These are phyloP conservation scores for Argyra leucocephala DNA, from an alignment of 2,888 invertebrate species.

Conservation along the genomic window DNA sequence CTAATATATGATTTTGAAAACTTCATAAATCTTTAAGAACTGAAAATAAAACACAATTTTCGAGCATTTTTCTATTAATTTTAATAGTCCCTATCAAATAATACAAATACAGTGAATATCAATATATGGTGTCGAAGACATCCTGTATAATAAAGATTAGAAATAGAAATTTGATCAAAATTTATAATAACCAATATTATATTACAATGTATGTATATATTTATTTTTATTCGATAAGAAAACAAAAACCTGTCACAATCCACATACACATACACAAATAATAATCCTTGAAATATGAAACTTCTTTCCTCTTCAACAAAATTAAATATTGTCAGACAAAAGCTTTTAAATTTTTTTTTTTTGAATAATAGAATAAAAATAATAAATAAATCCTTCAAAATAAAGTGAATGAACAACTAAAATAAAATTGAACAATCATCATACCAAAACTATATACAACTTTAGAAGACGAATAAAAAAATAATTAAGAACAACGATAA, in stretches of 20 bases:
- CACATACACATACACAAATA: neutral
- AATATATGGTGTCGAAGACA: no score
- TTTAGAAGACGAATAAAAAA: neutral
- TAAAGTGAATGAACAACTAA: neutral
- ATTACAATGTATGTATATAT: neutral
- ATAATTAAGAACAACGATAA: no score
- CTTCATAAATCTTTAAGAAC: no score
- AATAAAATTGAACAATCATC: neutral
- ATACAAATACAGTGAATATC: no score
- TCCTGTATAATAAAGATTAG: no score
- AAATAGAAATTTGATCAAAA: no score
- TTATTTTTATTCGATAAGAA: neutral
- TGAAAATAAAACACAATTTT: no score
- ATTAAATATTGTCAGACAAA: neutral
- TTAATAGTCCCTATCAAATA: no score
- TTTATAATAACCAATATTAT: neutral
- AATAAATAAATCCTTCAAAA: neutral
- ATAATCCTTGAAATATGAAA: neutral
- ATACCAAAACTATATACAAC: neutral
- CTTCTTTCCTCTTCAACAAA: neutral
- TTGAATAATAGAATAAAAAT: no score
- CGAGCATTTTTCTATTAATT: no score
- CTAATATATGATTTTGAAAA: no score
- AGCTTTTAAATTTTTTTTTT: no score
- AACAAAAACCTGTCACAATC: neutral